These are phyloP conservation scores for Garrulus glandarius DNA, from an alignment of 2,797 vertebrate species.

Conservation along the genomic window DNA sequence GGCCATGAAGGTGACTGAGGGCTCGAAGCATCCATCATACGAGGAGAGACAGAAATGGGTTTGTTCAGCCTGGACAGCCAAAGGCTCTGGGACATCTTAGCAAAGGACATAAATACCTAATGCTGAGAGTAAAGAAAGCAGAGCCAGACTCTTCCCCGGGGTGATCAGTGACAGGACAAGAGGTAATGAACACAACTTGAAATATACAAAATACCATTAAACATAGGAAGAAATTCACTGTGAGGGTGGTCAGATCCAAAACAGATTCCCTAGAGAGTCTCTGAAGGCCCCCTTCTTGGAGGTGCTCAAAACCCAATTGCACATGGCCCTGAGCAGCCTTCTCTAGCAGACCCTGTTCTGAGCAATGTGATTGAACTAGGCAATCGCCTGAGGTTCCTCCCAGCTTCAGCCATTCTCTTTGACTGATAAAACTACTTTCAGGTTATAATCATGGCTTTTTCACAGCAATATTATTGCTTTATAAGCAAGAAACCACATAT, in stretches of 20 bases:
- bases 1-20: background rate
- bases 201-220: background rate
- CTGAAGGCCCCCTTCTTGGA: background rate
- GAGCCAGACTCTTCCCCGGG: background rate
- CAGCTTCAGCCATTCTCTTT: background rate
- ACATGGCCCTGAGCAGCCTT: background rate
- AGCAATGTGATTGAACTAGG: background rate
- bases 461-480: background rate
- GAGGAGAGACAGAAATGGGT: background rate
- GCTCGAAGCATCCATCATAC: accelerated
- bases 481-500: background rate
- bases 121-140: background rate
- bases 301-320: background rate
- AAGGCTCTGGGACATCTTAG: background rate
- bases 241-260: background rate
- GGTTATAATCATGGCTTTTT: background rate
- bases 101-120: background rate
- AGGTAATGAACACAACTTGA: background rate
- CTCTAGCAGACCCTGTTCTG: background rate
- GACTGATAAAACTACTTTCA: background rate
- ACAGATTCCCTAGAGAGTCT: background rate
- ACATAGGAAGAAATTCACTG: background rate
- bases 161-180: background rate
- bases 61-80: background rate
- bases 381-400: background rate